A percentile compares a stretch with the other conserved stretches of the same genome.
Conservation (phyloP, 1,140 invertebrate species). For the Papilio xuthus region DNA sequence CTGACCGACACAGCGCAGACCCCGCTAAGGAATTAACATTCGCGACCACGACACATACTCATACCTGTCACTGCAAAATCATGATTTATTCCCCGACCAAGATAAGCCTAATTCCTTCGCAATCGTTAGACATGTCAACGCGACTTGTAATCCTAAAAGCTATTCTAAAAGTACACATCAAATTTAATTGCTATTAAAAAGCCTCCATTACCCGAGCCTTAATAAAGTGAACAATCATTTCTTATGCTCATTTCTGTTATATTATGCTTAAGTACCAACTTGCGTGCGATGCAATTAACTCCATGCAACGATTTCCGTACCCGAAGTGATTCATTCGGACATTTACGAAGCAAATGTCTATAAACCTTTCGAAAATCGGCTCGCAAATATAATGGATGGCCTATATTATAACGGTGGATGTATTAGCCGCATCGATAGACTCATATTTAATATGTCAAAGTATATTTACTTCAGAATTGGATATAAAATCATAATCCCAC, state of each 20-base stretch:
- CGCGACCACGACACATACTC: slow-evolving; percentile 64
- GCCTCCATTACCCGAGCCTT: slow-evolving; percentile 8
- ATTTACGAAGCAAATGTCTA: slow-evolving; percentile 53
- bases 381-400: slow-evolving; percentile 22
- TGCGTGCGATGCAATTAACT: slow-evolving; percentile 53
- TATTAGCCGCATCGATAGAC: slow-evolving; percentile 1
- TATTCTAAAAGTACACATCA: slow-evolving; percentile 2
- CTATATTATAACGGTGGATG: slow-evolving; percentile 10
- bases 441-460: not conserved
- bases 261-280: slow-evolving; percentile 56
- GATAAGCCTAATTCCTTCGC: slow-evolving; percentile 17
- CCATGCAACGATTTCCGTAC: slow-evolving; percentile 49
- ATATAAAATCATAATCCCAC: not conserved
- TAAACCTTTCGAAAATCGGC: slow-evolving; percentile 42
- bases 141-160: slow-evolving; percentile 49
- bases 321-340: slow-evolving; percentile 49
- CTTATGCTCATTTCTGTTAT: slow-evolving; percentile 49
- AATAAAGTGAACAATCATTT: slow-evolving; percentile 40
- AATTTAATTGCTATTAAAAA: slow-evolving; percentile 34
- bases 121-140: slow-evolving; percentile 48
- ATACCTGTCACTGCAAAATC: slow-evolving; percentile 60
- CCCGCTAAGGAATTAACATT: slow-evolving; percentile 59
- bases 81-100: slow-evolving; percentile 59
- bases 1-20: slow-evolving; percentile 58
- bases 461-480: not conserved